Evolutionary conservation across 2,113 vertebrate species (phyloP).

Genomic region (Cyprinodon variegatus): DNA sequence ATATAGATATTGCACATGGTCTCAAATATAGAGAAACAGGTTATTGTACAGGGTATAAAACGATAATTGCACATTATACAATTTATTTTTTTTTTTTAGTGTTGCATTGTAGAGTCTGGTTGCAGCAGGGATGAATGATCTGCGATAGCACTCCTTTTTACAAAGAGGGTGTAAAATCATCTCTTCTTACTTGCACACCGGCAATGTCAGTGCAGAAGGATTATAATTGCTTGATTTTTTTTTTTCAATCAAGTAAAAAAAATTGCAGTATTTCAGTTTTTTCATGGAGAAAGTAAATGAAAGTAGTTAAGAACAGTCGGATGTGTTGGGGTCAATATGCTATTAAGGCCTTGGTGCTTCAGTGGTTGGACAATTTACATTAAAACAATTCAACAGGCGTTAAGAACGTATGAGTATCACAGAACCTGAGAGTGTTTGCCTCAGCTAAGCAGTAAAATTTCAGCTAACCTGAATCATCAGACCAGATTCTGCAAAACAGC

Average conservation of each 20-base stretch:
- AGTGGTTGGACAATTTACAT: constrained; percentile 38
- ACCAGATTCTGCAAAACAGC: constrained; percentile 2
- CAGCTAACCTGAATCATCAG: constrained; percentile 23
- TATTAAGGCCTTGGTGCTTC: constrained; percentile 20
- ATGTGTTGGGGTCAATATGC: constrained; percentile 54
- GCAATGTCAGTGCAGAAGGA: neutral
- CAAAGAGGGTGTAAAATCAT: too few relatives aligned
- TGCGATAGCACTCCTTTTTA: too few relatives aligned
- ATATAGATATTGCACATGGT: too few relatives aligned
- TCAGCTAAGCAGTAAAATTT: constrained; percentile 25
- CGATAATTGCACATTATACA: too few relatives aligned
- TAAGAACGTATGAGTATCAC: constrained; percentile 23
- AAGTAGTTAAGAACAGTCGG: constrained; percentile 35
- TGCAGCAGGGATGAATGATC: too few relatives aligned
- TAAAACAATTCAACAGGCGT: constrained; percentile 39
- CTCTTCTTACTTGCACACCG: neutral
- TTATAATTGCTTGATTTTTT: neutral
- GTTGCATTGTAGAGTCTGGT: too few relatives aligned
- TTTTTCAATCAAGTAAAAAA: constrained; percentile 1
- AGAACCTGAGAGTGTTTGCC: constrained; percentile 28
- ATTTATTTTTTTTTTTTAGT: too few relatives aligned
- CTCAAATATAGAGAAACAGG: too few relatives aligned
- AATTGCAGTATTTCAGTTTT: constrained; percentile 11
- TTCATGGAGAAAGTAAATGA: constrained; percentile 33
- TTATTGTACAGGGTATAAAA: too few relatives aligned